Percentiles rank a stretch among this genome's conserved stretches.
Evolutionary conservation across 2,888 invertebrate species (phyloP).

Genomic region (Philaethria dido): DNA sequence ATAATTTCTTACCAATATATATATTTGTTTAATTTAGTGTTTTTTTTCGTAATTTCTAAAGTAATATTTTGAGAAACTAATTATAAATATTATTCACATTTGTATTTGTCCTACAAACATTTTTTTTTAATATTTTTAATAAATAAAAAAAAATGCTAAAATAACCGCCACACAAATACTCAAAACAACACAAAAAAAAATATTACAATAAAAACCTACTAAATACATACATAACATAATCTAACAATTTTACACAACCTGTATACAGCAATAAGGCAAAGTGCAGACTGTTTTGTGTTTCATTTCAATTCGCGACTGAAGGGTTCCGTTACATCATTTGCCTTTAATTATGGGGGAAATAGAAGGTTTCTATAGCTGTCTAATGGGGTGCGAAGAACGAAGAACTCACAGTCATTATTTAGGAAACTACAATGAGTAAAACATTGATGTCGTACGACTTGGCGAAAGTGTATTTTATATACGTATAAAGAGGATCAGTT

Average conservation of each 20-base stretch:
- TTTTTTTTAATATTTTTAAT: too few relatives aligned
- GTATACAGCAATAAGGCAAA: slow-evolving; percentile 74
- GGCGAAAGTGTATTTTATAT: not conserved
- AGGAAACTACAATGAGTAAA: slow-evolving; percentile 37
- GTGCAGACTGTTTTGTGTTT: slow-evolving; percentile 75
- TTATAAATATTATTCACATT: too few relatives aligned
- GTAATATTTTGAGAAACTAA: too few relatives aligned
- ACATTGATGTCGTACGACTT: slow-evolving; percentile 23
- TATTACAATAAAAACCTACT: too few relatives aligned
- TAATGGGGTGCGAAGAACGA: slow-evolving; percentile 43
- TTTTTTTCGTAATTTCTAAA: too few relatives aligned
- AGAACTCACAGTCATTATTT: slow-evolving; percentile 39
- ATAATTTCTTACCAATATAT: too few relatives aligned
- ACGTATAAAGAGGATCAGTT: slow-evolving; percentile 2
- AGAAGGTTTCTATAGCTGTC: slow-evolving; percentile 42
- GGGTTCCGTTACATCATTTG: slow-evolving; percentile 63
- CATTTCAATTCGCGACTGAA: slow-evolving; percentile 63
- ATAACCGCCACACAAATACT: too few relatives aligned
- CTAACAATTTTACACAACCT: slow-evolving; percentile 46
- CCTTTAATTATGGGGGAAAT: slow-evolving; percentile 65
- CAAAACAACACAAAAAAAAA: too few relatives aligned
- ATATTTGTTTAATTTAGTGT: too few relatives aligned
- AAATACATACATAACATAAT: not conserved
- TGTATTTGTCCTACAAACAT: too few relatives aligned
- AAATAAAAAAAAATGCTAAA: too few relatives aligned